A percentile compares a stretch with the other conserved stretches of the same genome.
Evolutionary conservation across 2,113 vertebrate genomes (phyloP).

Genomic region (Sarotherodon lohbergeri): DNA sequence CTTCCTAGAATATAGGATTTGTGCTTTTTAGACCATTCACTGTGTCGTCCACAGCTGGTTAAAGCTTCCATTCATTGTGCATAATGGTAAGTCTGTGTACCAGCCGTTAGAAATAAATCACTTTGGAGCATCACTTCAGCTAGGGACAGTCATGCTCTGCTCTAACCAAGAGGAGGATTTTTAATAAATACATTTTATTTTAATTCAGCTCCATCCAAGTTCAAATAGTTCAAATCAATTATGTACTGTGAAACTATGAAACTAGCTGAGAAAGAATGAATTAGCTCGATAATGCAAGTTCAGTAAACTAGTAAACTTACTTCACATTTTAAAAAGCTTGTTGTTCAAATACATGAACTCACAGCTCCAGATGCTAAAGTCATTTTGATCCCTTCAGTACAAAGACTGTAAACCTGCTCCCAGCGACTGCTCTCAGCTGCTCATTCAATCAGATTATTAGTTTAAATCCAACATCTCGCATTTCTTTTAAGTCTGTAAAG

Average conservation of each 20-base stretch:
- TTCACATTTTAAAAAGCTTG: neutral
- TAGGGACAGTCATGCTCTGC: neutral
- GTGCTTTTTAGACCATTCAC: neutral
- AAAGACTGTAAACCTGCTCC: neutral
- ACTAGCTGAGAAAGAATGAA: neutral
- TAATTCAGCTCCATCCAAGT: neutral
- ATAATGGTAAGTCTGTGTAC: slow-evolving; percentile 31
- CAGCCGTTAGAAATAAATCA: slow-evolving; percentile 38
- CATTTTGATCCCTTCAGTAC: neutral
- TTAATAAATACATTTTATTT: neutral
- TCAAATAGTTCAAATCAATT: neutral
- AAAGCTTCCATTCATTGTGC: slow-evolving; percentile 10
- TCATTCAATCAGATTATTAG: neutral
- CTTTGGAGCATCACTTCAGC: slow-evolving; percentile 26
- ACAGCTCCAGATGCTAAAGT: neutral
- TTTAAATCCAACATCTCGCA: neutral
- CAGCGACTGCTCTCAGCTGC: neutral
- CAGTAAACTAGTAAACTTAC: neutral
- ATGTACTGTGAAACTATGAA: neutral
- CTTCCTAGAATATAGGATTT: slow-evolving; percentile 17
- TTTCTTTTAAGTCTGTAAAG: neutral
- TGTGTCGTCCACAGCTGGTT: slow-evolving; percentile 23
- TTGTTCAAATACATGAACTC: neutral
- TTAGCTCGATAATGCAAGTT: neutral
- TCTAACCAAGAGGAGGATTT: slow-evolving; percentile 1